Evolutionary conservation across 2,113 vertebrate species (phyloP).

Genomic region (Microtus ochrogaster): DNA sequence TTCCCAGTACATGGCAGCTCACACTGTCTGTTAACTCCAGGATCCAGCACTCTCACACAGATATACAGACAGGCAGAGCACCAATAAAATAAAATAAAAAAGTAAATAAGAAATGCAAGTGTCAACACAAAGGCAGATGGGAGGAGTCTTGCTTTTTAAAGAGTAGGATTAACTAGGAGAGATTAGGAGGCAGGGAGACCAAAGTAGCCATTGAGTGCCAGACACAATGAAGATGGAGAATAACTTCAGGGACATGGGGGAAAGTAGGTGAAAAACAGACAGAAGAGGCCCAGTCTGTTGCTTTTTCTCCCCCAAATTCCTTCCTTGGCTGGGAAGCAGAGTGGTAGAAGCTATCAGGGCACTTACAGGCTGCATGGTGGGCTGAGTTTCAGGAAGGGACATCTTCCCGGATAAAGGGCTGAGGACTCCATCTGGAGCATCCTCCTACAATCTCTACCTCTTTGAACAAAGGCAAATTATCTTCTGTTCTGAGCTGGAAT

Average conservation of each 20-base stretch:
- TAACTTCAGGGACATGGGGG: neutral
- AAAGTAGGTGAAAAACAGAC: no score
- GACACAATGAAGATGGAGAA: neutral
- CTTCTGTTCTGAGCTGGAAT: neutral
- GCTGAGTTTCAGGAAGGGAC: neutral
- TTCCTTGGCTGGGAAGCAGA: neutral
- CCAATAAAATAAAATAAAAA: neutral
- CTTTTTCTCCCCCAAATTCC: neutral
- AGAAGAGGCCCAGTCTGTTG: neutral
- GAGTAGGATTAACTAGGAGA: neutral
- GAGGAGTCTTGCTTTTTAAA: neutral
- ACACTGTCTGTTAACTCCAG: neutral
- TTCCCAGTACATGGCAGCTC: neutral
- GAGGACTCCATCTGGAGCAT: neutral
- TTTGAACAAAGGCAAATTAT: neutral
- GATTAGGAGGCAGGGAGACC: neutral
- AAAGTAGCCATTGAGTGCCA: neutral
- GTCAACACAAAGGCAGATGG: conserved; percentile 21
- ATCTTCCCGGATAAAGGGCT: neutral
- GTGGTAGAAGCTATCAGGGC: neutral
- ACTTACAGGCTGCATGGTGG: neutral
- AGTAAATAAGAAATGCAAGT: neutral
- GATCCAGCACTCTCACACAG: neutral
- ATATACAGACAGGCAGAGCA: neutral
- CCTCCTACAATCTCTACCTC: neutral